phyloP scores from a whole-genome alignment of 2,888 invertebrate species.

The Leptinotarsa rubiginosa region DNA sequence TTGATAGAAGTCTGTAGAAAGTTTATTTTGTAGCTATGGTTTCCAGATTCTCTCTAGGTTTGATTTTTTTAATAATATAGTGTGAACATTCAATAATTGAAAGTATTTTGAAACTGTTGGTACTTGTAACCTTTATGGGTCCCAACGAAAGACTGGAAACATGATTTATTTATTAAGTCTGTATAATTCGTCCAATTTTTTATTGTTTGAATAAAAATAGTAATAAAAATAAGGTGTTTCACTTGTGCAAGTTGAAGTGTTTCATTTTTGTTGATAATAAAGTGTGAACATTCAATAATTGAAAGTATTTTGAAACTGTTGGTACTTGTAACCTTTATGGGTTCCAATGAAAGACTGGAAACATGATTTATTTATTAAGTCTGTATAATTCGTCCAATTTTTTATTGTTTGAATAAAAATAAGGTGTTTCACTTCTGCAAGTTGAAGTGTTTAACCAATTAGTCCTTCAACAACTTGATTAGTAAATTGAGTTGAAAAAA shows the following conservation, averaged over 20 bases:
- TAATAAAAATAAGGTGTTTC: conserved; percentile 26
- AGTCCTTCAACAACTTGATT: too few relatives aligned
- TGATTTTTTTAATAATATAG: too few relatives aligned
- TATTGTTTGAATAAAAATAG: conserved; percentile 37
- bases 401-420: conserved; percentile 38
- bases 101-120: neutral
- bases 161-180: conserved; percentile 30
- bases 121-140: conserved; percentile 4
- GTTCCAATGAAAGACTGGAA: conserved; percentile 14
- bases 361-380: conserved; percentile 24
- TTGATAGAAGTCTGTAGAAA: too few relatives aligned
- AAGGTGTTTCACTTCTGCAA: neutral
- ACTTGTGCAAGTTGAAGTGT: too few relatives aligned
- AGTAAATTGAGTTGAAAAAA: too few relatives aligned
- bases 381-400: conserved; percentile 41
- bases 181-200: conserved; percentile 41
- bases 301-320: too few relatives aligned
- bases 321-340: conserved; percentile 3
- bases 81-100: too few relatives aligned
- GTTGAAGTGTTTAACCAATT: too few relatives aligned
- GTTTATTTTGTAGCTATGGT: too few relatives aligned
- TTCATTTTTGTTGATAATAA: too few relatives aligned
- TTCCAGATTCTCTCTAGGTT: too few relatives aligned
- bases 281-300: too few relatives aligned
- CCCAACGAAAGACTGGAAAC: conserved; percentile 15